Evolutionary conservation across 2,113 vertebrate species (phyloP).

Genomic region (Apteryx owenii): DNA sequence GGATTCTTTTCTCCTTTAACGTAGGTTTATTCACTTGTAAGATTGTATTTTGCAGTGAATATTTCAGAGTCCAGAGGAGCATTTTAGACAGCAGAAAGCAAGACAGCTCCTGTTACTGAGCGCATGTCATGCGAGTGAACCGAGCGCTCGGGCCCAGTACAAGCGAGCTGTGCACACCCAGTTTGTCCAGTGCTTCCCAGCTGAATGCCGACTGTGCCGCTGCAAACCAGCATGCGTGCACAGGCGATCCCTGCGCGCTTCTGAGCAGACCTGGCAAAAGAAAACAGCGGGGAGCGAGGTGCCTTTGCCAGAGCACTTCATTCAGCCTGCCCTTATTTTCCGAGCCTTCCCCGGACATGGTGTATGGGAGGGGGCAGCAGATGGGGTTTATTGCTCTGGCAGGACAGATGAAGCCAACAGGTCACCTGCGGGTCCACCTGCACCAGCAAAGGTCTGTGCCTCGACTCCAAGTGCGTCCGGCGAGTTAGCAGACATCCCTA

Average conservation of each 20-base stretch:
- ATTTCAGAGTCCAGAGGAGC: neutral
- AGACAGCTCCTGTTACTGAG: neutral
- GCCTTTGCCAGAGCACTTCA: neutral
- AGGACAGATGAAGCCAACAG: neutral
- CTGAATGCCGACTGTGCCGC: neutral
- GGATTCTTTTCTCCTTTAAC: neutral
- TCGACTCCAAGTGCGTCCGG: neutral
- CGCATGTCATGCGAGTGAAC: neutral
- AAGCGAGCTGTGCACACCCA: accelerated
- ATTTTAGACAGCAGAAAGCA: neutral
- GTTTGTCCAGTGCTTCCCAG: neutral
- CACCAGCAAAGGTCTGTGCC: neutral
- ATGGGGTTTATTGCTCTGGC: neutral
- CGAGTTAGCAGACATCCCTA: neutral
- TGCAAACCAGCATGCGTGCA: neutral
- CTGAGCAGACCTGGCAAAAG: neutral
- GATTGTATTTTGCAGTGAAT: neutral
- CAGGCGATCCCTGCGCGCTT: neutral
- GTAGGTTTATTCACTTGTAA: neutral
- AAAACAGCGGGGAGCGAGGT: neutral
- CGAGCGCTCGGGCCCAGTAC: neutral
- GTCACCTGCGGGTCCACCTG: neutral
- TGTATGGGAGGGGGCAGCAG: neutral
- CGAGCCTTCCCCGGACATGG: neutral
- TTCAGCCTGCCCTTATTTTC: neutral